phyloP scores from a whole-genome alignment of 2,888 invertebrate species.

The Platerodrilus igneus region DNA sequence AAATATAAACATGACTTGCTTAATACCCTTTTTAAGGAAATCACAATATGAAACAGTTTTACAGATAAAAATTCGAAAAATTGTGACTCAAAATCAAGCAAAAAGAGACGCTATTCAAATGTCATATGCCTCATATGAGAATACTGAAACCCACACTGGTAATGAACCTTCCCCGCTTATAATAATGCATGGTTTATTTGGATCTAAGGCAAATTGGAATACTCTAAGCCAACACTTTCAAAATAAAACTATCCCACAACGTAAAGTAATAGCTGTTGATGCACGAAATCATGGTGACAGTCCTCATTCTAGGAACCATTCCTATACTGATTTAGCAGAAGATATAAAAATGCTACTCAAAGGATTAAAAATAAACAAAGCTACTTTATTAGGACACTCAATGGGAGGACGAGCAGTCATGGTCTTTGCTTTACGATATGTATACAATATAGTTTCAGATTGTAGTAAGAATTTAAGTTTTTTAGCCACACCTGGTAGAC shows the following conservation, averaged over 20 bases:
- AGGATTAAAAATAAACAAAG: constrained; percentile 59
- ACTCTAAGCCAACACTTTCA: constrained; percentile 67
- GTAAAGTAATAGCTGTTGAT: constrained; percentile 77
- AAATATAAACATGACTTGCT: no score
- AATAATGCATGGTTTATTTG: constrained; percentile 83
- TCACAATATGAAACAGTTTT: no score
- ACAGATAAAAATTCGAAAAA: background rate
- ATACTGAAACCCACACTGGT: background rate
- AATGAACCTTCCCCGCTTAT: constrained; percentile 61
- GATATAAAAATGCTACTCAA: constrained; percentile 68
- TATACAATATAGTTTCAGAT: no score
- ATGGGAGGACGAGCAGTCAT: constrained; percentile 93
- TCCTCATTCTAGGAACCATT: constrained; percentile 69
- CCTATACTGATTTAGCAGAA: constrained; percentile 66
- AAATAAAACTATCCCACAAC: constrained; percentile 58
- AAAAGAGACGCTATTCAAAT: constrained; percentile 46
- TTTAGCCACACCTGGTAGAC: constrained; percentile 55
- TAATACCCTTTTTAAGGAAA: no score
- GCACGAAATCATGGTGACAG: constrained; percentile 95
- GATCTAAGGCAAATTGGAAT: constrained; percentile 84
- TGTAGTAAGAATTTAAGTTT: constrained; percentile 2
- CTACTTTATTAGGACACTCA: constrained; percentile 80
- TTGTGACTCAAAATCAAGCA: background rate
- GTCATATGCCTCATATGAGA: constrained; percentile 63
- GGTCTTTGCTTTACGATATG: constrained; percentile 72